Evolutionary conservation across 2,888 invertebrate species (phyloP), one percentile per base, ranked within the genome.

Genomic region (Rhimphoctona megacephalus): DNA sequence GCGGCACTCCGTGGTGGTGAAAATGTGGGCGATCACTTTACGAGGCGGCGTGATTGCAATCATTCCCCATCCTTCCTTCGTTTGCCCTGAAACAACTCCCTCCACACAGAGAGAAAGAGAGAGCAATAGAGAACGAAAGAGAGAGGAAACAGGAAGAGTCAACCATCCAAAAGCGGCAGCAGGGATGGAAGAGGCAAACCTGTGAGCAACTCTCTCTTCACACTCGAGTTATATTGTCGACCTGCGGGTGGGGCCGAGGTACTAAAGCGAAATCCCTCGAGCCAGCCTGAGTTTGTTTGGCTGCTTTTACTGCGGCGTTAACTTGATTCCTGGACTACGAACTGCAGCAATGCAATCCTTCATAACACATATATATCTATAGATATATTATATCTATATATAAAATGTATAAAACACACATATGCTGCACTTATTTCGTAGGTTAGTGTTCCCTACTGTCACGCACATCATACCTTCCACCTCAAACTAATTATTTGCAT

Each of bases 291-390:
- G 91, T 91, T 91, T 90, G 90, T 91, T 90, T 90, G 89, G 87
- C 89, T 88, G 92, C 90, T 92, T 92, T 93, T 93, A 92, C 92
- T 89, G 88, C 90, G 90, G 90, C 91, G 92, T 92, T 93, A 93
- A 93, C 92, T 93, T 90, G 91, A 92, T 93, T 92, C 92, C 92
- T 90, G 90, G 89, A 85, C 87, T 82, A 86, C 81, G 87, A 83
- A 83, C 80, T 83, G 82, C 82, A 49, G 17, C 81, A 49, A 33
- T 69, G 57, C 74, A 46, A 80, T 22, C 33, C 43, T 78, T 57
- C 79, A 30, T 61, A 61, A 61, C 11, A 61, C 25, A 30, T 30
- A 30, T 17, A 54, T 22, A 22, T 72, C 83, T 33, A 67, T 54
- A n/a, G n/a, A 22, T 54, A 6, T 22, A 54, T 4, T 57, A 3